These are phyloP conservation scores for Dorcus parallelipipedus DNA, from an alignment of 2,888 invertebrate genomes.

Conservation along the genomic window DNA sequence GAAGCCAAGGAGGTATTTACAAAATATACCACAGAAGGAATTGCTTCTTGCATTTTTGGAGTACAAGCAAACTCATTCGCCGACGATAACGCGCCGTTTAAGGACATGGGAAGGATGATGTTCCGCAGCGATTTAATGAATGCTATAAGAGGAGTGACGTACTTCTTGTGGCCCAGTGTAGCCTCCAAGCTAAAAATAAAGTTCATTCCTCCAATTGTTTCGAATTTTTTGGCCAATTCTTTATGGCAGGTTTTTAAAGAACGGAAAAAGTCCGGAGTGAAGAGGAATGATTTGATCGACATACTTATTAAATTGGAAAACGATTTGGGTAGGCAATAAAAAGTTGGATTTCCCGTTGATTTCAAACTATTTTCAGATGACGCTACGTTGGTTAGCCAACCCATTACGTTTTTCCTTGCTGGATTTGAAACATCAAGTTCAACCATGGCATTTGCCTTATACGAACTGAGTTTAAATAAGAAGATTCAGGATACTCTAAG, in stretches of 20 bases:
- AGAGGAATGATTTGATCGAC: conserved; percentile 57
- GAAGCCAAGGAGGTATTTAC: conserved; percentile 33
- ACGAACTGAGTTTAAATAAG: conserved; percentile 55
- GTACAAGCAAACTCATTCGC: conserved; percentile 41
- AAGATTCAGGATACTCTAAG: conserved; percentile 54
- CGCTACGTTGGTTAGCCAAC: conserved; percentile 56
- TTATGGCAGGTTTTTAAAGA: conserved; percentile 14
- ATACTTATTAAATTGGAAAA: conserved; percentile 54
- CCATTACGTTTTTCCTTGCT: conserved; percentile 58
- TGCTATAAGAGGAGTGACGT: conserved; percentile 24
- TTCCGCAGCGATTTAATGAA: conserved; percentile 31
- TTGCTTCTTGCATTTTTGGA: conserved; percentile 47
- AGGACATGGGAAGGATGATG: conserved; percentile 35
- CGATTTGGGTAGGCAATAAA: conserved; percentile 13
- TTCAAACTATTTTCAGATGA: conserved; percentile 42
- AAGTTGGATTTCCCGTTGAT: conserved; percentile 19
- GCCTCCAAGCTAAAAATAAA: conserved; percentile 16
- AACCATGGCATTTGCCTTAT: conserved; percentile 53
- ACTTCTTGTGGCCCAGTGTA: conserved; percentile 23
- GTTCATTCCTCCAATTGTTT: conserved; percentile 12
- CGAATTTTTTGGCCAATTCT: conserved; percentile 10
- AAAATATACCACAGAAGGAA: conserved; percentile 46
- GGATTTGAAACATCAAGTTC: conserved; percentile 62
- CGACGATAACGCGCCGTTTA: conserved; percentile 37
- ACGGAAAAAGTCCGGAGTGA: conserved; percentile 18